phyloP scores from a whole-genome alignment of 2,888 invertebrate genomes.

The Antheraea assamensis region DNA sequence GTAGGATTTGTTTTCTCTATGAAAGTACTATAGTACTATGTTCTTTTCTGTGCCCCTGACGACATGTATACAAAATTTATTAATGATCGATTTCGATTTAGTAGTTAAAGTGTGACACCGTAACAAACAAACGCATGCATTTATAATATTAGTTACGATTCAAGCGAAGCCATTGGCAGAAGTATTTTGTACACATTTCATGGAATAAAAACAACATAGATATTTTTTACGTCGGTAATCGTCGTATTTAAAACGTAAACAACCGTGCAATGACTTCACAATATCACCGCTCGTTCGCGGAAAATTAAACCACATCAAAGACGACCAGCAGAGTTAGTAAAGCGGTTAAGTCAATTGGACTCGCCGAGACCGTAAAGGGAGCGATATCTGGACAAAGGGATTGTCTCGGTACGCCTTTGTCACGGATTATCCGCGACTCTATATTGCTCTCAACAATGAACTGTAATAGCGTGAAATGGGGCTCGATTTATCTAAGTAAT shows the following conservation, averaged over 20 bases:
- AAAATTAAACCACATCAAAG: slow-evolving; percentile 7
- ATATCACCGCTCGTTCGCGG: slow-evolving; percentile 1
- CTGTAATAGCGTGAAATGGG: neutral
- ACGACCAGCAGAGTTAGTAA: neutral
- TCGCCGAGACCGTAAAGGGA: slow-evolving; percentile 1
- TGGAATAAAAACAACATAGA: neutral
- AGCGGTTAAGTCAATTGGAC: slow-evolving; percentile 6
- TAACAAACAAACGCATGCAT: too few relatives aligned
- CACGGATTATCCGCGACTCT: neutral
- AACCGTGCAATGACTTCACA: neutral
- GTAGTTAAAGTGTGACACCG: too few relatives aligned
- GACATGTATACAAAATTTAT: too few relatives aligned
- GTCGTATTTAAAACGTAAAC: neutral
- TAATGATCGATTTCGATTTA: too few relatives aligned
- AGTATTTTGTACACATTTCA: neutral
- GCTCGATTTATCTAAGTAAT: neutral
- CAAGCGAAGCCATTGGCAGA: neutral
- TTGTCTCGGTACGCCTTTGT: slow-evolving; percentile 7
- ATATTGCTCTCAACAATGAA: neutral
- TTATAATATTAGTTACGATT: neutral
- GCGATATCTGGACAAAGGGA: slow-evolving; percentile 6
- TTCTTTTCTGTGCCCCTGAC: too few relatives aligned
- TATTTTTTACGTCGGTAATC: neutral
- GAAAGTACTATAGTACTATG: too few relatives aligned
- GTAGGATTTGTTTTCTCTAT: too few relatives aligned